phyloP scores from a whole-genome alignment of 2,797 vertebrate species.

The Phrynocephalus guinanensis region DNA sequence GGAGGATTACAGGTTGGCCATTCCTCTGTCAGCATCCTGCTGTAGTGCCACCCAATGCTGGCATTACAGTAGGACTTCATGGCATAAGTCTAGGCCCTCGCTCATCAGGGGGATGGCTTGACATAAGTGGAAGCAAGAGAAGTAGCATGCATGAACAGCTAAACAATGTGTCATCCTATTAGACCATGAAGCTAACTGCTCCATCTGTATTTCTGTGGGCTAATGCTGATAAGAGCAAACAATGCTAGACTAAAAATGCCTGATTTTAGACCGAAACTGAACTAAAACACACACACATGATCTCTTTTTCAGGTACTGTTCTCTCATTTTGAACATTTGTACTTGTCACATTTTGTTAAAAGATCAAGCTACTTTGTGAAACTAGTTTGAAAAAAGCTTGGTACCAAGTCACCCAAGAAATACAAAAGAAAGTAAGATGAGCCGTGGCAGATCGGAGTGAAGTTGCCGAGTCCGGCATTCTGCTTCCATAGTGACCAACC shows the following conservation, averaged over 20 bases:
- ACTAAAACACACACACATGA: no score
- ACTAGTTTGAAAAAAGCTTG: not conserved
- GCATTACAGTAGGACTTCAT: not conserved
- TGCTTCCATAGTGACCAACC: not conserved
- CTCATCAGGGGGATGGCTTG: not conserved
- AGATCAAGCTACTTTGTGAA: not conserved
- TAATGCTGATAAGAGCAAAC: not conserved
- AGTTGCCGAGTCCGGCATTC: not conserved
- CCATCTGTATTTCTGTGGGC: no score
- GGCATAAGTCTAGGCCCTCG: not conserved
- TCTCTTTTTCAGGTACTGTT: not conserved
- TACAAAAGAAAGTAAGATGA: not conserved
- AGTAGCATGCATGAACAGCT: no score
- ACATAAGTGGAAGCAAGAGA: not conserved
- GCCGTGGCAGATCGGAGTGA: not conserved
- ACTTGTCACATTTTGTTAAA: not conserved
- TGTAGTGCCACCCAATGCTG: not conserved
- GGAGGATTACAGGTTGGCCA: no score
- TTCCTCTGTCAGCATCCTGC: no score
- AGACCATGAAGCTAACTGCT: not conserved
- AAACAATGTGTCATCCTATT: not conserved
- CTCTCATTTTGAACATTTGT: not conserved
- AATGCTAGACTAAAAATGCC: not conserved
- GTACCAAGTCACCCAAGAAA: not conserved
- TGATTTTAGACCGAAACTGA: not conserved